These are phyloP conservation scores for Bergia puertoricense DNA, from an alignment of 92 coral and sea anemone genomes.

Conservation along the genomic window DNA sequence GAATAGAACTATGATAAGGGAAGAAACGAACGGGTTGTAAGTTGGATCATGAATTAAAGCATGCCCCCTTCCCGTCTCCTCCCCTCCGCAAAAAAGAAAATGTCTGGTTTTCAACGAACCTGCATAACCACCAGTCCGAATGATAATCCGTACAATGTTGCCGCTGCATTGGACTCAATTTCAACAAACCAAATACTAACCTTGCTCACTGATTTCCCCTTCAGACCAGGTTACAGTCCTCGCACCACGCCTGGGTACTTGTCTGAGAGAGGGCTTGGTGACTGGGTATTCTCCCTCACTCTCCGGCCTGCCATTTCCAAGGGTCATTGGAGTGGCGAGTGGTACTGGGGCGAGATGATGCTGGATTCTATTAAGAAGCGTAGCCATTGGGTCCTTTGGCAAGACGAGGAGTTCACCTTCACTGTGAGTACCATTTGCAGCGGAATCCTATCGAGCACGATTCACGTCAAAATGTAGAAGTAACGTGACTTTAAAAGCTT, in stretches of 20 bases:
- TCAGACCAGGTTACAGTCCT: slow-evolving; percentile 40
- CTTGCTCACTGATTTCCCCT: slow-evolving; percentile 14
- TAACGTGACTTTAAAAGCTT: neutral
- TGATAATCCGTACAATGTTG: neutral
- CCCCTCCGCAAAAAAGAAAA: too few relatives aligned
- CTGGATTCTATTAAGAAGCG: slow-evolving; percentile 50
- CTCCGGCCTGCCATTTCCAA: neutral
- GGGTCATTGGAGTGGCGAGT: neutral
- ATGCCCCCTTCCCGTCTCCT: too few relatives aligned
- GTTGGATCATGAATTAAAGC: too few relatives aligned
- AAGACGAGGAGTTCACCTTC: slow-evolving; percentile 76
- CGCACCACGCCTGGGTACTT: slow-evolving; percentile 32
- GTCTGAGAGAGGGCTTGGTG: slow-evolving; percentile 18
- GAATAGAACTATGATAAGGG: too few relatives aligned
- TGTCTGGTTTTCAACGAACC: neutral
- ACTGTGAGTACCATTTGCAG: slow-evolving; percentile 73
- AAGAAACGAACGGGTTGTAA: too few relatives aligned
- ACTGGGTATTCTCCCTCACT: slow-evolving; percentile 40
- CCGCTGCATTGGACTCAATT: neutral
- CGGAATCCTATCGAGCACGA: slow-evolving; percentile 62
- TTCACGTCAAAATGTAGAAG: neutral
- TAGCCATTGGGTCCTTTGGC: slow-evolving; percentile 74
- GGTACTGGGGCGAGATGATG: slow-evolving; percentile 48
- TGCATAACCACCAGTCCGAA: neutral
- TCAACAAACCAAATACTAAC: neutral